Base-by-base conservation (phyloP, 2,888 invertebrate species). In the Gastracanthus pulcherrimus region DNA sequence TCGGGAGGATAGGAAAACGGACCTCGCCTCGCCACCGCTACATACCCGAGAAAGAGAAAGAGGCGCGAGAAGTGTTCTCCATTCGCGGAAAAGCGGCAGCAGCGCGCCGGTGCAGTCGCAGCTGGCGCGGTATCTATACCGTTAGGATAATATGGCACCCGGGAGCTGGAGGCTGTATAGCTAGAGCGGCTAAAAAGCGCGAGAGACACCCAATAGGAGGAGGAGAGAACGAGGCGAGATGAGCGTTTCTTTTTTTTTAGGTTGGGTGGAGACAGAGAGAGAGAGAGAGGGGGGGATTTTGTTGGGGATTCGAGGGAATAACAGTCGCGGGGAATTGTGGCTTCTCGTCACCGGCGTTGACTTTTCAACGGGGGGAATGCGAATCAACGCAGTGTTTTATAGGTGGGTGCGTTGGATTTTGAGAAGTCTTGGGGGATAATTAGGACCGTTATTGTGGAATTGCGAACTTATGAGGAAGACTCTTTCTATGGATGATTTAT, bases 111-210 rank as follows among this genome's bases (percentile, higher is more conserved):
- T 13, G 7, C 26, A 9, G 9, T 66, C 26, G 66, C 69, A n/a
- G n/a, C n/a, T n/a, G n/a, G 48, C n/a, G n/a, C n/a, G n/a, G n/a
- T n/a, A n/a, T n/a, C n/a, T 62, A 31, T 80, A 82, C 82, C 82
- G 82, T 80, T 82, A 82, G 71, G 76, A 80, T 82, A 82, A 82
- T 82, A 76, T 76, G 80, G 71, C 76, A 80, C 58, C 72, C 55
- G 38, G 2, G 45, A 16, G 72, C 55, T 29, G 2, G 45, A 16
- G 72, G 19, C 38, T 48, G 45, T 48, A 23, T 38, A 26, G 31
- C 41, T n/a, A 19, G 36, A 76, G 36, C 7, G 41, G n/a, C n/a
- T n/a, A n/a, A 36, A 19, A 76, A 51, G 60, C 48, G 55, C 23
- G 7, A 51, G 51, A 23, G 23, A 23, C n/a, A 6, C 19, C n/a